A percentile compares a stretch with the other conserved stretches of the same genome.
Conservation (phyloP, 2,797 vertebrate genomes). For the Helarctos malayanus region DNA sequence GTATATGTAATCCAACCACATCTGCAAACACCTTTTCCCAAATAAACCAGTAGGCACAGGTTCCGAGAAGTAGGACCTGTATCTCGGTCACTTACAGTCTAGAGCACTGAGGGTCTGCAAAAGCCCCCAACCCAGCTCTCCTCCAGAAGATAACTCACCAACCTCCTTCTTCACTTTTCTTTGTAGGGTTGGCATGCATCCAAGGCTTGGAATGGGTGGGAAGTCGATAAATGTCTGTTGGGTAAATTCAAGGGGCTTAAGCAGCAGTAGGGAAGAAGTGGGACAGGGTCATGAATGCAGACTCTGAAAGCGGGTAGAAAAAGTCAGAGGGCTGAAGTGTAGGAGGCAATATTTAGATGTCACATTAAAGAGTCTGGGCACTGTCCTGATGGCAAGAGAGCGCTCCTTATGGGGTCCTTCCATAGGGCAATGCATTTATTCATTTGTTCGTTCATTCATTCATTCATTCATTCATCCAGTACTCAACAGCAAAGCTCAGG, state of each 20-base stretch:
- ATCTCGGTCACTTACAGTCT: too few species aligned
- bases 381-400: not conserved
- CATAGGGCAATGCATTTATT: not conserved
- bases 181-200: rapidly evolving
- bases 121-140: not conserved
- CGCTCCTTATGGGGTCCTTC: not conserved
- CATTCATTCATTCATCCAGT: not conserved
- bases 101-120: not conserved
- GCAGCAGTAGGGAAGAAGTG: not conserved
- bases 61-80: not conserved
- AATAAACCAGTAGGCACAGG: not conserved
- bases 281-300: rapidly evolving
- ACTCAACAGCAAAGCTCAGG: too few species aligned
- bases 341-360: not conserved
- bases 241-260: not conserved
- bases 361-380: not conserved
- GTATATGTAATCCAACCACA: not conserved
- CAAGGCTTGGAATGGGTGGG: not conserved
- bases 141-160: not conserved
- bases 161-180: not conserved
- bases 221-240: not conserved
- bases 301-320: not conserved
- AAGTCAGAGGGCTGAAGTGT: not conserved
- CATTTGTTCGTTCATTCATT: not conserved
- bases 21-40: not conserved